A percentile compares a stretch with the other conserved stretches of the same genome.
These are phyloP conservation scores for Centruroides vittatus DNA, from an alignment of 1,140 invertebrate genomes.

Conservation along the genomic window DNA sequence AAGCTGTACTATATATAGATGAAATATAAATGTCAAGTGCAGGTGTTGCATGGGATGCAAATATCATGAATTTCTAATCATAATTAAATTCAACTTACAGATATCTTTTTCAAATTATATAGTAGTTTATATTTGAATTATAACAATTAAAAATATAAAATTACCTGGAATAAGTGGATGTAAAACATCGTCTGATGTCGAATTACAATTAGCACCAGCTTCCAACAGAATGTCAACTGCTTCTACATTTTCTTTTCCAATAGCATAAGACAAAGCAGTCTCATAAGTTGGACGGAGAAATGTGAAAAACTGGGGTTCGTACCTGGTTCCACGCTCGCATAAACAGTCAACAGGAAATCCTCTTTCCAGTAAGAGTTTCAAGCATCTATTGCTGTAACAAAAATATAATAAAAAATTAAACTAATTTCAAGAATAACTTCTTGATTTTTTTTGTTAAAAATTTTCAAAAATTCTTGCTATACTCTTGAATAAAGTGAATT, in stretches of 20 bases:
- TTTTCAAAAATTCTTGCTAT: too few species aligned
- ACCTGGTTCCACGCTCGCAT: not conserved
- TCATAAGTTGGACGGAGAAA: conserved; percentile 1
- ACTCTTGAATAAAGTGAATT: too few species aligned
- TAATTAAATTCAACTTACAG: too few species aligned
- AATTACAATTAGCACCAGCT: conserved; percentile 6
- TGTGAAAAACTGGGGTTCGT: not conserved
- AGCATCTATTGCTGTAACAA: not conserved
- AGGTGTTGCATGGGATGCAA: too few species aligned
- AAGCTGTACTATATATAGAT: too few species aligned
- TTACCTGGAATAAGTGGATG: conserved; percentile 9
- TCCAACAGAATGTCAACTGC: conserved; percentile 4
- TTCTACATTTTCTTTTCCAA: not conserved
- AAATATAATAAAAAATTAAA: too few species aligned
- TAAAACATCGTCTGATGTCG: not conserved
- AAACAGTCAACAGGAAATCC: conserved; percentile 11
- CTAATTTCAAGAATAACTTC: too few species aligned
- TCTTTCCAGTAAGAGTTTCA: not conserved
- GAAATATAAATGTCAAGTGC: too few species aligned
- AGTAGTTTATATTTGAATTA: not conserved
- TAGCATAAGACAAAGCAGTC: conserved; percentile 6
- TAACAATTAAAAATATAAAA: not conserved
- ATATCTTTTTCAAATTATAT: too few species aligned
- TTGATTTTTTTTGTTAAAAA: too few species aligned
- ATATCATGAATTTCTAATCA: too few species aligned